These are phyloP conservation scores for Athene noctua DNA, from an alignment of 2,113 vertebrate species.

Conservation along the genomic window DNA sequence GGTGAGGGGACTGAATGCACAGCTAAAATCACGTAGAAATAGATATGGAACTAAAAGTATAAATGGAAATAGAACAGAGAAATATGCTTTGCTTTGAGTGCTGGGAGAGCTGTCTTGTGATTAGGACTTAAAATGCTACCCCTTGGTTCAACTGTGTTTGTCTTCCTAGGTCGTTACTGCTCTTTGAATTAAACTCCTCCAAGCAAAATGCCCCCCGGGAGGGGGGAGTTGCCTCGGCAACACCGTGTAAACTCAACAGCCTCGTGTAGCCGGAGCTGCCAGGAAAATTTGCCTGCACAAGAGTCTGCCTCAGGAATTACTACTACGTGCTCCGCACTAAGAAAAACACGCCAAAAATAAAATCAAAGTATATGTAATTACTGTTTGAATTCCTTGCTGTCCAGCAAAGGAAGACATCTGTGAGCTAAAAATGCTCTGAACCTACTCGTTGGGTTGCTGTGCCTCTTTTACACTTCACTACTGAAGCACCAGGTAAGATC, in stretches of 20 bases:
- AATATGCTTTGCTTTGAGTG: neutral
- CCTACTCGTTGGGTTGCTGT: neutral
- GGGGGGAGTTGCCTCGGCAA: constrained; percentile 60
- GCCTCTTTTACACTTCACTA: neutral
- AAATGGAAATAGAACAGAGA: neutral
- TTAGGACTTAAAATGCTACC: neutral
- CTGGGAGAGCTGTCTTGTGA: neutral
- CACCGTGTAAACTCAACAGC: constrained; percentile 60
- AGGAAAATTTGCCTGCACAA: neutral
- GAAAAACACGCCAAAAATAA: neutral
- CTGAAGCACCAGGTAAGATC: constrained; percentile 56
- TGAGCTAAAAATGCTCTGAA: neutral
- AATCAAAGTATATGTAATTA: neutral
- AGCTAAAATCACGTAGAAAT: neutral
- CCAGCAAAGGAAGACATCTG: neutral
- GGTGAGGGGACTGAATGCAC: neutral
- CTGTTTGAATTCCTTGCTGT: neutral
- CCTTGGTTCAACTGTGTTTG: neutral
- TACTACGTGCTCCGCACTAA: neutral
- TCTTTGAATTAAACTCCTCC: constrained; percentile 1
- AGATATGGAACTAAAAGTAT: neutral
- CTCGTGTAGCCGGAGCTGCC: neutral
- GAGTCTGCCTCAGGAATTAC: neutral
- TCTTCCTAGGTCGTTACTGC: neutral
- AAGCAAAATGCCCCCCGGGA: neutral